Conservation (phyloP, 2,797 vertebrate species). For the Jordanella pulchra region DNA sequence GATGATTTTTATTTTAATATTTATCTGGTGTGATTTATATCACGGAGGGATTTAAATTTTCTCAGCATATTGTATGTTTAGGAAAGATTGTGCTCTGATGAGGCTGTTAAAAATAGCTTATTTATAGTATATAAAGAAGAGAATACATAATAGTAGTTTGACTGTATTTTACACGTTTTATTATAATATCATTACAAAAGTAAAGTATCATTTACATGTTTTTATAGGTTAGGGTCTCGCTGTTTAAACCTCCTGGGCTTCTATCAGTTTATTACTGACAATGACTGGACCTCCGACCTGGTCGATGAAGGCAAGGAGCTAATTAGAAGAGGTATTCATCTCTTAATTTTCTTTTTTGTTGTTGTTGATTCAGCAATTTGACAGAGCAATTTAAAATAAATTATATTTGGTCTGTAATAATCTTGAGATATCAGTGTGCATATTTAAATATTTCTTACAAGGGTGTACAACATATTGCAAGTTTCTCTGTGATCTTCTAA, state of each 20-base stretch:
- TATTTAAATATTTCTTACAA: neutral
- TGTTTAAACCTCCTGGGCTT: conserved; percentile 95
- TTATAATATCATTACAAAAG: too few relatives aligned
- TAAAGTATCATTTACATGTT: too few relatives aligned
- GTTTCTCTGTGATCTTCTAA: neutral
- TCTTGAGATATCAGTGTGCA: neutral
- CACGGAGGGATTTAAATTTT: neutral
- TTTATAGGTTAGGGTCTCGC: conserved; percentile 88
- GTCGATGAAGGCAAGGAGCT: conserved; percentile 92
- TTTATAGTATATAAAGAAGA: neutral
- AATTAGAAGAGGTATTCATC: conserved; percentile 89
- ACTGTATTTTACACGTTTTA: conserved; percentile 39
- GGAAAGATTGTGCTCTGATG: neutral
- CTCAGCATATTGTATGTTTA: neutral
- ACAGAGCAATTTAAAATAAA: neutral
- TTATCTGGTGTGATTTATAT: neutral
- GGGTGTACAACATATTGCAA: neutral
- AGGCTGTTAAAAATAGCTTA: neutral
- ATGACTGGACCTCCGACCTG: conserved; percentile 90
- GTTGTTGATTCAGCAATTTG: neutral
- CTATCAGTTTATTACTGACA: conserved; percentile 91
- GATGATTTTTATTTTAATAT: neutral
- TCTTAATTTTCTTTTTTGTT: neutral
- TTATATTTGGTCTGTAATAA: neutral
- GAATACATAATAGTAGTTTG: neutral